Evolutionary conservation across 92 coral and sea anemone genomes (phyloP).

Genomic region (Metridium senile): DNA sequence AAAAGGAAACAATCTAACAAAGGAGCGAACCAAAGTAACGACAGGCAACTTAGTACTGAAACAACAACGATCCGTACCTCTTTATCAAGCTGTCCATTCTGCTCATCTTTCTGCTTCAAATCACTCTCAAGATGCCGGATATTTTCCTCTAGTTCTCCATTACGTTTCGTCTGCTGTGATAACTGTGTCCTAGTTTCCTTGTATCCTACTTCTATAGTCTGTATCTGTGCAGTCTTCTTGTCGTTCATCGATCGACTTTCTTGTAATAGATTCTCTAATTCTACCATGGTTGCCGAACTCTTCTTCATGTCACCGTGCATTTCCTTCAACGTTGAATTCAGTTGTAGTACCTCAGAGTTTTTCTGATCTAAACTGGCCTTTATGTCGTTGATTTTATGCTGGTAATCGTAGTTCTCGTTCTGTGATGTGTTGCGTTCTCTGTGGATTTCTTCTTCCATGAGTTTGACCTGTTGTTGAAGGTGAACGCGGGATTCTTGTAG

Average conservation of each 20-base stretch:
- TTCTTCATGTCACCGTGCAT: constrained; percentile 95
- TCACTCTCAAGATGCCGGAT: constrained; percentile 66
- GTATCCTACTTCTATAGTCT: constrained; percentile 79
- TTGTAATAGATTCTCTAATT: constrained; percentile 91
- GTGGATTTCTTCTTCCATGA: constrained; percentile 78
- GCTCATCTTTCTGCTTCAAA: constrained; percentile 59
- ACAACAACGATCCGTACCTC: constrained; percentile 43
- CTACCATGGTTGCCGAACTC: constrained; percentile 86
- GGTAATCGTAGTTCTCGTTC: constrained; percentile 66
- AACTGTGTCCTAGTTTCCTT: constrained; percentile 77
- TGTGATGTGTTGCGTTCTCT: constrained; percentile 81
- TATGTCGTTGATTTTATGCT: constrained; percentile 72
- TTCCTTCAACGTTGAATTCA: constrained; percentile 77
- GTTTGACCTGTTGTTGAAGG: constrained; percentile 83
- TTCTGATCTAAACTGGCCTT: constrained; percentile 75
- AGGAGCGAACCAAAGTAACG: no score
- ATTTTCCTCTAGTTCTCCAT: constrained; percentile 84
- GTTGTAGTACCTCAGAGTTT: constrained; percentile 79
- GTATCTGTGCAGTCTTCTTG: constrained; percentile 82
- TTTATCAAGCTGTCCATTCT: constrained; percentile 55
- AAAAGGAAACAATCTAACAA: no score
- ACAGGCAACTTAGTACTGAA: no score
- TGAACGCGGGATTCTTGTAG: constrained; percentile 75
- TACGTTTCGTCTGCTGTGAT: constrained; percentile 72
- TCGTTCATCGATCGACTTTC: constrained; percentile 82